A percentile compares a stretch with the other conserved stretches of the same genome.
Conservation (phyloP, 2,888 invertebrate species). For the Cryptocheilus praepositus region DNA sequence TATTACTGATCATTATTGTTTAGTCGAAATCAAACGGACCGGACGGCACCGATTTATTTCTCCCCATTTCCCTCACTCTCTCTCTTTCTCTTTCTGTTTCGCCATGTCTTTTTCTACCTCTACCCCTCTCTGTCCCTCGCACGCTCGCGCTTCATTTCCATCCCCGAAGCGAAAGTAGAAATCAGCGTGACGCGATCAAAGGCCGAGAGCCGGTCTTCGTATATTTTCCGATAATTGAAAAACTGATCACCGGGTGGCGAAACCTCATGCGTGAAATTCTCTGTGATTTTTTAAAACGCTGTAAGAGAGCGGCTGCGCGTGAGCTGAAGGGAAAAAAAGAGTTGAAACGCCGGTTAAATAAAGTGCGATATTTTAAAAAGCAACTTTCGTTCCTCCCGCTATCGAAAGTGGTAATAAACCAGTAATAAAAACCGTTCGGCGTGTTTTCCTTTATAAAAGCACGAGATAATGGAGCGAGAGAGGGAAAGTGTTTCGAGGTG, state of each 20-base stretch:
- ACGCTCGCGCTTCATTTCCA: too few relatives aligned
- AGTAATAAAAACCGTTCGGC: not conserved
- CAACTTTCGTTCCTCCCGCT: too few relatives aligned
- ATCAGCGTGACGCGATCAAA: constrained; percentile 49
- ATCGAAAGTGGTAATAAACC: too few relatives aligned
- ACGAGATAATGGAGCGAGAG: not conserved
- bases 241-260: constrained; percentile 43
- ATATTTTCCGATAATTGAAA: constrained; percentile 56
- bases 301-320: constrained; percentile 14
- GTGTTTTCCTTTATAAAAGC: not conserved
- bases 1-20: constrained; percentile 55
- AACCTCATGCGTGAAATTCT: constrained; percentile 52
- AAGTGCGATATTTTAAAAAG: too few relatives aligned
- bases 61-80: constrained; percentile 17
- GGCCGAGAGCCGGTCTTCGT: constrained; percentile 37
- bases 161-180: constrained; percentile 24
- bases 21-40: constrained; percentile 47
- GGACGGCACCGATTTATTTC: constrained; percentile 39
- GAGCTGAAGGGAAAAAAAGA: not conserved
- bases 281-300: constrained; percentile 32
- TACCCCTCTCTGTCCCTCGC: too few relatives aligned
- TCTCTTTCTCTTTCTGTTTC: not conserved
- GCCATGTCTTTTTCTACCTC: constrained; percentile 1
- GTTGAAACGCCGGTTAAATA: not conserved
- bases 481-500: too few relatives aligned